Evolutionary conservation across 2,888 invertebrate genomes (phyloP), one percentile per base, ranked within the genome.

Genomic region (Epistrophe grossulariae): DNA sequence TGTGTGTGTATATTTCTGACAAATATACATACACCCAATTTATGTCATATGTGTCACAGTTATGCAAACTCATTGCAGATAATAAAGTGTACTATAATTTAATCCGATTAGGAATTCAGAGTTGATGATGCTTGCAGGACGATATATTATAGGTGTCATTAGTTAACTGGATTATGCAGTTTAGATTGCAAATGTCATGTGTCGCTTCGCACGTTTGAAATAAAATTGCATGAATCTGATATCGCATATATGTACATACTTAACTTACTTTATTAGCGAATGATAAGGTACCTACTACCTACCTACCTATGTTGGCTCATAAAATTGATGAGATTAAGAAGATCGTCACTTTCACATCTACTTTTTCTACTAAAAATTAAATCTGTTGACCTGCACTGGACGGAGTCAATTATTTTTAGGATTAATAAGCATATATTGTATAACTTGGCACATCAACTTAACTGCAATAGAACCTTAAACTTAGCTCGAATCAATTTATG

Each of bases 61-160:
- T 64, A 79, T 74, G 70, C 59, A 80, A 50, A 52, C 50, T 28
- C 40, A 76, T 24, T 55, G 60, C 31, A 59, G 76, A 77, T 77
- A 77, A 72, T 73, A 62, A 52, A 72, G 66, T 79, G 66, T 66
- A n/a, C 55, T 70, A 59, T 31, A 62, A 71, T 40, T 71, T 76
- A 48, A 76, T 84, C 31, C 57, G 64, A 84, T 79, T 79, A 68
- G 79, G 31, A 59, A 55, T 52, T 70, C 24, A 38, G 24, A 70
- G 28, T 70, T 70, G 70, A 55, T 70, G 40, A 70, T 70, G 55
- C 55, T 70, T 70, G 70, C 70, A 70, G 70, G 70, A 55, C 45
- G 48, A 68, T 68, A 50, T 24, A 24, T 24, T 24, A 24, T 50
- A 68, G 31, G 38, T 50, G 50, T 50, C 35, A 68, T 68, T 68